Evolutionary conservation across 2,888 invertebrate species (phyloP).

Genomic region (Stenichneumon culpator): DNA sequence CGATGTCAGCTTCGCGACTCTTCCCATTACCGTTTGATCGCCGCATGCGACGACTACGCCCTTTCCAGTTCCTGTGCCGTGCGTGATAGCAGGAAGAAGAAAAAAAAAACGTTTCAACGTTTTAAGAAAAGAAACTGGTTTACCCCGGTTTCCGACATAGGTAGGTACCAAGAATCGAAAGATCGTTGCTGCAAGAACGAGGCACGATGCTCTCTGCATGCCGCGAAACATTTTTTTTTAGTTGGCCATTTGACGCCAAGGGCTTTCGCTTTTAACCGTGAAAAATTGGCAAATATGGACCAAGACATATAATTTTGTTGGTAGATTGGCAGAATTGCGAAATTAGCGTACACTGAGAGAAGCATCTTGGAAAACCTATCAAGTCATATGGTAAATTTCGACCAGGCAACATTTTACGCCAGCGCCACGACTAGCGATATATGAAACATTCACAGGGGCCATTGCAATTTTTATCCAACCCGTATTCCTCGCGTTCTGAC

Average conservation of each 20-base stretch:
- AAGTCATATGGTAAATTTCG: too few species aligned
- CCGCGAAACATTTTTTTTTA: constrained; percentile 11
- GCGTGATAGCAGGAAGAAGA: neutral
- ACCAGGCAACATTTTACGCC: too few species aligned
- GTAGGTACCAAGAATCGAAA: constrained; percentile 1
- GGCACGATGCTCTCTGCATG: neutral
- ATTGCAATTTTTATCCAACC: too few species aligned
- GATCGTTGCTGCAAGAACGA: constrained; percentile 2
- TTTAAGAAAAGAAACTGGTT: constrained; percentile 42
- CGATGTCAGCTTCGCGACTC: constrained; percentile 90
- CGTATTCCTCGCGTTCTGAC: too few species aligned
- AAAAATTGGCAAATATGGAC: neutral
- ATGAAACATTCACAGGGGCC: too few species aligned
- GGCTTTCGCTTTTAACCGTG: neutral
- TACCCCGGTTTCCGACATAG: constrained; percentile 20
- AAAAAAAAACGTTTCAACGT: constrained; percentile 8
- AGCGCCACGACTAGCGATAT: too few species aligned
- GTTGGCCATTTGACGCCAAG: constrained; percentile 20
- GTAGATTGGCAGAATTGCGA: neutral
- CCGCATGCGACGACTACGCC: constrained; percentile 90
- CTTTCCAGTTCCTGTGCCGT: constrained; percentile 80
- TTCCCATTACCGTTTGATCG: constrained; percentile 90
- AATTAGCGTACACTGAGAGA: neutral
- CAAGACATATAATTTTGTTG: neutral
- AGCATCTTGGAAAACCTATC: too few species aligned